phyloP scores from a whole-genome alignment of 1,140 invertebrate species.

The Drosophila equinoxialis region DNA sequence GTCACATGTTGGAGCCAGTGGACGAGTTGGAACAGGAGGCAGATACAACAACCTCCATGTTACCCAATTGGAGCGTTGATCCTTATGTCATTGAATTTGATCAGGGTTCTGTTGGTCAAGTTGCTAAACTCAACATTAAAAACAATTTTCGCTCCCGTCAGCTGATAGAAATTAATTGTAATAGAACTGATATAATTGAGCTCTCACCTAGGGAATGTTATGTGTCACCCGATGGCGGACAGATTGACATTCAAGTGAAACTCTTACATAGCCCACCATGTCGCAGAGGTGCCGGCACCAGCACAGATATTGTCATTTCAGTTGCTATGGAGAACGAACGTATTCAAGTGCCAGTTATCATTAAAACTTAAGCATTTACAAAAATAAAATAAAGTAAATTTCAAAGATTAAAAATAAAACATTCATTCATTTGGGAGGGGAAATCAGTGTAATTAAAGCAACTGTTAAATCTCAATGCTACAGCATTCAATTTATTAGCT shows the following conservation, averaged over 20 bases:
- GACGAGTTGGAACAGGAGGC: conserved; percentile 60
- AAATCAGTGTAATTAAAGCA: too few species aligned
- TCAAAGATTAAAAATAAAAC: background rate
- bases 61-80: conserved; percentile 65
- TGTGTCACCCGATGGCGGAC: conserved; percentile 67
- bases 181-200: conserved; percentile 48
- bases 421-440: too few species aligned
- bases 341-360: conserved; percentile 66
- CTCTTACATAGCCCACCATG: conserved; percentile 28
- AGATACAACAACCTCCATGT: conserved; percentile 46
- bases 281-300: conserved; percentile 28
- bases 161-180: conserved; percentile 70
- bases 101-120: background rate
- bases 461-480: too few species aligned
- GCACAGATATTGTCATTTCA: conserved; percentile 35
- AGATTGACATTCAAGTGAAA: conserved; percentile 58
- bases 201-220: conserved; percentile 66
- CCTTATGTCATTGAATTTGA: conserved; percentile 47
- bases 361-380: conserved; percentile 46
- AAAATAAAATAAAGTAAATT: background rate
- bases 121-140: conserved; percentile 44
- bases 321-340: conserved; percentile 77
- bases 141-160: conserved; percentile 67
- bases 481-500: too few species aligned
- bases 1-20: conserved; percentile 61